A percentile compares a stretch with the other conserved stretches of the same genome.
phyloP scores from a whole-genome alignment of 2,113 vertebrate genomes.

The Pelecanoides urinatrix region DNA sequence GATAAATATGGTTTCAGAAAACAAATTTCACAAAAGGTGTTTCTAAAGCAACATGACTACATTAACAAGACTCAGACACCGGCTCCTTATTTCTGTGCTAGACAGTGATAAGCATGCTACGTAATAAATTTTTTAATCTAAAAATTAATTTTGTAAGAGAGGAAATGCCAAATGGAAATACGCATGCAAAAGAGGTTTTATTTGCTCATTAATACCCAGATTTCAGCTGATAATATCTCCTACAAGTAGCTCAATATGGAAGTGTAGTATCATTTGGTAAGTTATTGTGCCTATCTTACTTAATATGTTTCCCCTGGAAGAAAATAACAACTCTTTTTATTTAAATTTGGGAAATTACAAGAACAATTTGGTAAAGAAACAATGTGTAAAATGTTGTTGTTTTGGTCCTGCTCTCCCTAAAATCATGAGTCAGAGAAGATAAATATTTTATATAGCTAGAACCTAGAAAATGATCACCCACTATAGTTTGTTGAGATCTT shows the following conservation, averaged over 20 bases:
- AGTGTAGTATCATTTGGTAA: not conserved
- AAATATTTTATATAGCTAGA: not conserved
- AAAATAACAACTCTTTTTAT: not conserved
- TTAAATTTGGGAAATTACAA: not conserved
- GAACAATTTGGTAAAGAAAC: not conserved
- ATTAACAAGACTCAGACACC: not conserved
- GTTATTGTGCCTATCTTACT: not conserved
- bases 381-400: accelerated
- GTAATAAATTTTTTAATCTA: not conserved
- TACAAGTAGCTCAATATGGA: not conserved
- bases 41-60: not conserved
- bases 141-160: not conserved
- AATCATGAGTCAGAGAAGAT: not conserved
- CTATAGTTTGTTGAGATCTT: not conserved
- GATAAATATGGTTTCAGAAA: not conserved
- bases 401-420: not conserved
- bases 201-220: not conserved
- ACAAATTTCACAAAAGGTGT: not conserved
- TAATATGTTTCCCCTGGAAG: not conserved
- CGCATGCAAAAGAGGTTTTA: not conserved
- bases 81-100: not conserved
- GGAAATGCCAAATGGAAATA: not conserved
- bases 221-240: not conserved
- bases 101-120: not conserved
- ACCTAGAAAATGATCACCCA: not conserved